Evolutionary conservation across 2,797 vertebrate genomes (phyloP), one percentile per base, ranked within the genome.

Genomic region (Periophthalmus magnuspinnatus): DNA sequence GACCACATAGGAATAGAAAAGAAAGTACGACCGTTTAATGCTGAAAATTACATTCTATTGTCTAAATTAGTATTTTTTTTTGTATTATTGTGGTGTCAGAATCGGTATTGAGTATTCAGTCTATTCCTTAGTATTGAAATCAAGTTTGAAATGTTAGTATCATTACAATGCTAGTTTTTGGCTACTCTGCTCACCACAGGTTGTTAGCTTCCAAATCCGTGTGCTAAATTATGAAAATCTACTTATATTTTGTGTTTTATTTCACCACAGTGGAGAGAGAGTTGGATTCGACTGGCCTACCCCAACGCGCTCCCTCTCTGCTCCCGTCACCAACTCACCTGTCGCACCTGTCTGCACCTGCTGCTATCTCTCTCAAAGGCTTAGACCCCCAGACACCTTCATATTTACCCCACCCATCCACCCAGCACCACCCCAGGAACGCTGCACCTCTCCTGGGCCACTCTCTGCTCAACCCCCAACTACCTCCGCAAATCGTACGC

Each of bases 401-500:
- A 0, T 75, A 82, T 41, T 76, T 96, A 86, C 95, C 95, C 66
- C 95, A 95, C 86, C 93, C 95, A 75, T 92, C 95, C 45, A 83
- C 93, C 86, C 97, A 96, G 86, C 95, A 95, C 80, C 96, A 97
- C 88, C 95, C 96, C 82, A 95, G 94, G 76, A 94, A 95, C 74
- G 95, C 94, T 81, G 86, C 90, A 0, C 74, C 95, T 36, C 95
- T 97, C 75, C 93, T 97, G 91, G 94, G 94, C 72, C 97, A 95
- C 47, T 80, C 86, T 96, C 94, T 99, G 68, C 95, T 99, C 66
- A 97, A 96, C 62, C 97, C 97, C 65, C 97, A 97, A 77, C 95
- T 99, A 67, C 96, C 95, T 80, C 97, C 97, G 0, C 97, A 98
- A 79, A 91, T 99, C 85, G 96, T 99, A 55, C 95, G 97, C 71